These are phyloP conservation scores for Linnaemya vulpina DNA, from an alignment of 2,888 invertebrate genomes.

Conservation along the genomic window DNA sequence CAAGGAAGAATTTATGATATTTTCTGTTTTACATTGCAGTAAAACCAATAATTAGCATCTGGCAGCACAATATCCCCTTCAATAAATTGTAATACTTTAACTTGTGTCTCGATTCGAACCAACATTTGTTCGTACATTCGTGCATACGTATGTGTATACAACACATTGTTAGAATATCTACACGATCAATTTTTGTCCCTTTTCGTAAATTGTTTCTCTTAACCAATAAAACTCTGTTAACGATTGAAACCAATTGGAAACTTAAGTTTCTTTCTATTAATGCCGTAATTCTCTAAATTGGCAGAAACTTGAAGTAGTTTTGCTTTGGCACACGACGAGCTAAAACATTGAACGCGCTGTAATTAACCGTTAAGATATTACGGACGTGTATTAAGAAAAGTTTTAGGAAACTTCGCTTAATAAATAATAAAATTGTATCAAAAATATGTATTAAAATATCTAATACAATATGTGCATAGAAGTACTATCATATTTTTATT, in stretches of 20 bases:
- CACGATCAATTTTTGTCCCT: constrained; percentile 44
- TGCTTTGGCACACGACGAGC: constrained; percentile 39
- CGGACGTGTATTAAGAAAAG: neutral
- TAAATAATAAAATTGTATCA: neutral
- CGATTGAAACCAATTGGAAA: neutral
- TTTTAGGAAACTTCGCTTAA: neutral
- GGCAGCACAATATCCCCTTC: no score
- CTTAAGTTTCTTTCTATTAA: neutral
- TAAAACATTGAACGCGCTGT: constrained; percentile 8
- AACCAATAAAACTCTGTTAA: neutral
- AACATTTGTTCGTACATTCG: constrained; percentile 12
- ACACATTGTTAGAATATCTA: constrained; percentile 34
- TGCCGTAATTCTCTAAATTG: constrained; percentile 3
- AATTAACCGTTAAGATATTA: neutral
- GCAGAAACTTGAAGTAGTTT: constrained; percentile 32
- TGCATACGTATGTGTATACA: no score
- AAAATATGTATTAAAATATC: no score
- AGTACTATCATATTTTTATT: no score
- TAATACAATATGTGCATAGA: no score
- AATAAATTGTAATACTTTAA: constrained; percentile 2
- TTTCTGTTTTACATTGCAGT: no score
- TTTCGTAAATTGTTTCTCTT: constrained; percentile 2
- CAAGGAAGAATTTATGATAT: no score
- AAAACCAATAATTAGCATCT: no score
- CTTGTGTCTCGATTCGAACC: constrained; percentile 15